Evolutionary conservation across 2,888 invertebrate genomes (phyloP), one percentile per base, ranked within the genome.

Genomic region (Drosophila merina): DNA sequence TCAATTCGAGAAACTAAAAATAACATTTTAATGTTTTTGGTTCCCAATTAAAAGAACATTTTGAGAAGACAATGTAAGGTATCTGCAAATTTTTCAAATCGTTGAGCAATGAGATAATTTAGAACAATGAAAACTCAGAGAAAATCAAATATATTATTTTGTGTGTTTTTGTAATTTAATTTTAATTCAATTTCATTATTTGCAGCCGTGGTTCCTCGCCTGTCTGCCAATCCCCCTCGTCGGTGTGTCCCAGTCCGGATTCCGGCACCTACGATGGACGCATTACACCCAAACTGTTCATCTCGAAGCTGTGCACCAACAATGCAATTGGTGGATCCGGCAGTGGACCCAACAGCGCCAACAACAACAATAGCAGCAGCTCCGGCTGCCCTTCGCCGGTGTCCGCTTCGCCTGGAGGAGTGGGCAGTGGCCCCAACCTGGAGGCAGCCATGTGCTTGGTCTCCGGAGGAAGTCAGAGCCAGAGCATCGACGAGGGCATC

Each of bases 181-280:
- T 33, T 40, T 40, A 14, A 36, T 36, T 2, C 0, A 8, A 14
- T 14, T 33, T 9, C 10, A 6, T 20, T 26, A 0, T 1, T 25
- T 4, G 10, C 70, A 91, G 91, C 62, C 91, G 92, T 28, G 92
- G 91, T 9, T 89, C 92, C 2, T 92, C 92, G 49, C 92, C 92
- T 2, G 86, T 91, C 62, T 91, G 91, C 69, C 92, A 92, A 89
- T 92, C 92, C 12, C 92, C 92, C n/a, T 91, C 91, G 9, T 91
- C 92, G 4, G 84, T 92, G 33, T 92, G 92, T 45, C 91, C 91
- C 57, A 91, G 91, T 48, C 92, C 92, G 10, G 92, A 92, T 72
- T 92, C 92, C 20, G 92, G 91, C 38, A 91, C 91, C 20, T 91
- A 89, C 57, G 92, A 92, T 56, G 92, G 92, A 12, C 91, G 92